Base-by-base conservation (phyloP, 2,888 invertebrate genomes). In the Perithous albicinctus region DNA sequence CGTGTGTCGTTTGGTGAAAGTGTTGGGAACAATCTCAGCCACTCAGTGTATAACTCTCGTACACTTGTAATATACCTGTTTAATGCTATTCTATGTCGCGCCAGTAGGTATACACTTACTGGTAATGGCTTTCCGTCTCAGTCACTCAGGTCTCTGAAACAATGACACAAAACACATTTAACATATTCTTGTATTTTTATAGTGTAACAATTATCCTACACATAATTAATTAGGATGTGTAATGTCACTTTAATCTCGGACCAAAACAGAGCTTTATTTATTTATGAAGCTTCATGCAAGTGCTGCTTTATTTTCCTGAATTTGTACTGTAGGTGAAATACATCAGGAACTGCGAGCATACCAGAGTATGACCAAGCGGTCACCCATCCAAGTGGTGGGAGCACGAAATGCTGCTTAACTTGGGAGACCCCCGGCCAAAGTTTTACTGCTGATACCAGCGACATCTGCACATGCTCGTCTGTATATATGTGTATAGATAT, bases 1-100 rank as follows among this genome's bases (percentile, higher is more conserved):
- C 69, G 79, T 81, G 79, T 87, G 51, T 56, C 86, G 87, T 86
- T 87, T 76, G 85, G 87, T 84, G 88, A 89, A 88, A 89, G 88
- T 85, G 86, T 86, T 85, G 87, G 83, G 86, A 86, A 85, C 76
- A 82, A 83, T 83, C 82, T 80, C 82, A 80, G 61, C 70, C 64
- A 59, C 70, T 69, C 59, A 32, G 35, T 70, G 32, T 69, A 48
- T 10, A 5, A n/a, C 15, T 64, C 29, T 59, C 59, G 7, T 20
- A 48, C 43, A 20, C 59, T 41, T 6, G 8, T 26, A 12, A 38
- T 54, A 54, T 23, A 54, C 38, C 35, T 23, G 15, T 69, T 15
- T 15, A 56, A 69, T 38, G 15, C 54, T 54, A 12, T 69, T 23
- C 15, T 38, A 35, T 38, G 38, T 48, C 66, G 51, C 46, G 6